Base-by-base conservation (phyloP, 64 coral and sea anemone species). In the Dendrophyllia cribrosa region DNA sequence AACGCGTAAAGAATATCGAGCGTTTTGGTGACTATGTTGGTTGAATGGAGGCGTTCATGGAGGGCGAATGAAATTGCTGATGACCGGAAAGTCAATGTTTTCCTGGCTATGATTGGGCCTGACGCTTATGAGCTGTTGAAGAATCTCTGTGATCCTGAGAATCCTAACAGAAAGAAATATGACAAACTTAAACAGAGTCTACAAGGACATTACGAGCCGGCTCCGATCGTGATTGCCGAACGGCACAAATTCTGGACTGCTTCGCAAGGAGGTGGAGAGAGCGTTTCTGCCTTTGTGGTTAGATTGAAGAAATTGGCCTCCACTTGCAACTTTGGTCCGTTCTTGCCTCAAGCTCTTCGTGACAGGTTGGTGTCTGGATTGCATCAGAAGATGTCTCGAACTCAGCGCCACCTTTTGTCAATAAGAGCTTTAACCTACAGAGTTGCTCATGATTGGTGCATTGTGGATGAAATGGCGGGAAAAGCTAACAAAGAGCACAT, bases 51-150 rank as follows among this genome's bases (percentile, higher is more conserved):
- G 78, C 77, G 19, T 76, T 60, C 58, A 76, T 92, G 50, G 58
- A 72, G 51, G 5, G 90, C 71, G 43, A 76, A 92, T 43, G 66
- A 58, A 45, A 76, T 77, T 58, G 23, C 14, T 7, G 68, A 85
- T 55, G 70, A 92, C 9, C 55, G 58, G 75, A n/a, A 86, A 14
- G 79, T 85, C 9, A 43, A 80, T 49, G 90, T 92, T 60, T 59
- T 86, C 58, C 80, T 85, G 19, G 78, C 90, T 44, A 66, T 81
- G 23, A 72, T 86, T 26, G 90, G 79, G 43, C 63, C 81, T 75
- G 50, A 92, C 46, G 59, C 90, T 80, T 92, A 86, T 43, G 72
- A 71, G 43, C 56, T 92, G 70, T 76, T 90, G 47, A 92, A 81
- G 69, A 92, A 92, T 76, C 58, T 92, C 1, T 70, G 77, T 20